Evolutionary conservation across 2,113 vertebrate species (phyloP).

Genomic region (Chloropsis cyanopogon): DNA sequence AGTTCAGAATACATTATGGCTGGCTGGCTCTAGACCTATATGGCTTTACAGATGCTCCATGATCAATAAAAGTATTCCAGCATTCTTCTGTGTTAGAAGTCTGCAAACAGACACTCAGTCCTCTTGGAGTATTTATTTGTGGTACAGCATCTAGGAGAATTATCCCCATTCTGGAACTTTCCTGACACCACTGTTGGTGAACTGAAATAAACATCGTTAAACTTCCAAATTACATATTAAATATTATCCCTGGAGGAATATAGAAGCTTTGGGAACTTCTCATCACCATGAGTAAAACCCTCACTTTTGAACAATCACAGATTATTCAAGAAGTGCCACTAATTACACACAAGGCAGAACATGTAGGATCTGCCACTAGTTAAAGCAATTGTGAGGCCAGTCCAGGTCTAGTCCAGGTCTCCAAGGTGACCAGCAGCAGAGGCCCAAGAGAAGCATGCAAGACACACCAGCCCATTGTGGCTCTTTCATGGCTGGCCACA

Average conservation of each 20-base stretch:
- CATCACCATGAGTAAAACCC: not conserved
- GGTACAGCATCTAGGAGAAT: not conserved
- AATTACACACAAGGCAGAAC: not conserved
- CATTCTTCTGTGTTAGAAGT: not conserved
- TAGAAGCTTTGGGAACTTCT: not conserved
- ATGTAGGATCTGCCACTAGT: not conserved
- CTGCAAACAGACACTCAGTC: not conserved
- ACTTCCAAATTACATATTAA: not conserved
- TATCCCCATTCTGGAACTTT: not conserved
- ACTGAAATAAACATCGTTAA: not conserved
- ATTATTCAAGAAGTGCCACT: not conserved
- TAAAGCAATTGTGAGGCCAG: not conserved
- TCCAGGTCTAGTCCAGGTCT: not conserved
- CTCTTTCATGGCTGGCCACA: not conserved
- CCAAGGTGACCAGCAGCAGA: not conserved
- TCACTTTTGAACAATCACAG: not conserved
- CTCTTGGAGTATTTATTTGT: not conserved
- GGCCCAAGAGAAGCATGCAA: not conserved
- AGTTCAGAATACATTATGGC: not conserved
- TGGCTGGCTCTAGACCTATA: not conserved
- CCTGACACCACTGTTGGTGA: not conserved
- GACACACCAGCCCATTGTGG: not conserved
- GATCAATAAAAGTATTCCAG: not conserved
- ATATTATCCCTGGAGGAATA: not conserved
- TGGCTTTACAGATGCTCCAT: not conserved